These are phyloP conservation scores for Eupithecia abbreviata DNA, from an alignment of 2,888 invertebrate genomes.

Conservation along the genomic window DNA sequence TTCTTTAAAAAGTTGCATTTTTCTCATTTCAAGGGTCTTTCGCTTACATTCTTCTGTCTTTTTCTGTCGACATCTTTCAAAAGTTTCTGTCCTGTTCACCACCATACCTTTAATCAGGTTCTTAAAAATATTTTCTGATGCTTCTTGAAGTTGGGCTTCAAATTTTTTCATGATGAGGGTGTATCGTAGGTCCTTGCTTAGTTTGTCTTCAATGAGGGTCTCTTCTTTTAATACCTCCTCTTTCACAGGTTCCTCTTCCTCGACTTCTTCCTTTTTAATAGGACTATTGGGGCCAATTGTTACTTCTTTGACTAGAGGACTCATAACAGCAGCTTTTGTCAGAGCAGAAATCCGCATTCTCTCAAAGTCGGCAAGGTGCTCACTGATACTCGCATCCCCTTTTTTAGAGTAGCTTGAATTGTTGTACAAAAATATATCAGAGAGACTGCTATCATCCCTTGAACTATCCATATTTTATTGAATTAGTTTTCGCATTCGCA, in stretches of 20 bases:
- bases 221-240: constrained; percentile 53
- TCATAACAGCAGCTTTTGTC: constrained; percentile 82
- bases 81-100: constrained; percentile 63
- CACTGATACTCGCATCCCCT: constrained; percentile 62
- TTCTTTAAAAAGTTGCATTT: constrained; percentile 71
- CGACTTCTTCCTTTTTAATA: constrained; percentile 49
- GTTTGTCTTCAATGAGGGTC: constrained; percentile 64
- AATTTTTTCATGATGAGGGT: constrained; percentile 68
- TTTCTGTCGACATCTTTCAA: constrained; percentile 63
- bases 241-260: constrained; percentile 36
- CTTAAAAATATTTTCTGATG: constrained; percentile 62
- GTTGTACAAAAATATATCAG: constrained; percentile 47
- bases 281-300: constrained; percentile 68
- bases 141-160: constrained; percentile 63
- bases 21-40: constrained; percentile 73
- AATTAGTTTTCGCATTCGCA: neutral
- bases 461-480: constrained; percentile 53
- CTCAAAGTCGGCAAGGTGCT: constrained; percentile 71
- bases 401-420: constrained; percentile 52
- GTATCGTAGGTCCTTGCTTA: constrained; percentile 66
- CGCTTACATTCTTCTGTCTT: constrained; percentile 69
- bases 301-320: constrained; percentile 76
- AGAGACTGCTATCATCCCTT: constrained; percentile 46
- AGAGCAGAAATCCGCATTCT: constrained; percentile 84
- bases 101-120: constrained; percentile 71